phyloP scores from a whole-genome alignment of 2,797 vertebrate genomes.

The Phrynocephalus guinanensis region DNA sequence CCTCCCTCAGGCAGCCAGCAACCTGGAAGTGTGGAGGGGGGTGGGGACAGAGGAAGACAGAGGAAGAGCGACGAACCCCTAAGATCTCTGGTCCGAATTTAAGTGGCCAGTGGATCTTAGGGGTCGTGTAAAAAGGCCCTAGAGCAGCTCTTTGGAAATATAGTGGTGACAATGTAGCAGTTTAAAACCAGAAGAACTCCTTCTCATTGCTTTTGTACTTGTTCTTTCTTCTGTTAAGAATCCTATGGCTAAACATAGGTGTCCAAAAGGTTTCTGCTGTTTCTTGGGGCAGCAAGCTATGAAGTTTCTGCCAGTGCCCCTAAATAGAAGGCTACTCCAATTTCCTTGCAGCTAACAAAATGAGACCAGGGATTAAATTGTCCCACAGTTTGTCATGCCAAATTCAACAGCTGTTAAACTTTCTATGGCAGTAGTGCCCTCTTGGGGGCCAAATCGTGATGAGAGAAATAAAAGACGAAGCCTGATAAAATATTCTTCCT shows the following conservation, averaged over 20 bases:
- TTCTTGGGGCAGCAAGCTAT: not conserved
- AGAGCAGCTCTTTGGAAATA: not conserved
- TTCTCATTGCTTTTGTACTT: not conserved
- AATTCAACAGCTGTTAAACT: not conserved
- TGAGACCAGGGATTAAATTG: not conserved
- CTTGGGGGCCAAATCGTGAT: not conserved
- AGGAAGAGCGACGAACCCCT: too few species aligned
- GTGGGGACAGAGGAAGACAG: too few species aligned
- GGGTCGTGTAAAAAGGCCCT: too few species aligned
- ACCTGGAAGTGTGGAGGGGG: too few species aligned
- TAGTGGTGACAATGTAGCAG: not conserved
- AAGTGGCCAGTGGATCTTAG: too few species aligned
- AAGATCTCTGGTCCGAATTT: too few species aligned
- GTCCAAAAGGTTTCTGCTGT: not conserved
- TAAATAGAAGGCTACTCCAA: not conserved
- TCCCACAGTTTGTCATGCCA: not conserved
- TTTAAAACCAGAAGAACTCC: not conserved
- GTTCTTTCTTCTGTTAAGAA: not conserved
- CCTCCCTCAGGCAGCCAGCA: too few species aligned
- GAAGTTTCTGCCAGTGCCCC: not conserved
- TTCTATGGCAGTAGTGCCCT: not conserved
- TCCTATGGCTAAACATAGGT: not conserved
- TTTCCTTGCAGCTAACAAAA: not conserved
- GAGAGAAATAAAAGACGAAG: not conserved
- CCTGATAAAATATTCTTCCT: not conserved